Evolutionary conservation across 1,140 invertebrate genomes (phyloP).

Genomic region (Acromyrmex heyeri): DNA sequence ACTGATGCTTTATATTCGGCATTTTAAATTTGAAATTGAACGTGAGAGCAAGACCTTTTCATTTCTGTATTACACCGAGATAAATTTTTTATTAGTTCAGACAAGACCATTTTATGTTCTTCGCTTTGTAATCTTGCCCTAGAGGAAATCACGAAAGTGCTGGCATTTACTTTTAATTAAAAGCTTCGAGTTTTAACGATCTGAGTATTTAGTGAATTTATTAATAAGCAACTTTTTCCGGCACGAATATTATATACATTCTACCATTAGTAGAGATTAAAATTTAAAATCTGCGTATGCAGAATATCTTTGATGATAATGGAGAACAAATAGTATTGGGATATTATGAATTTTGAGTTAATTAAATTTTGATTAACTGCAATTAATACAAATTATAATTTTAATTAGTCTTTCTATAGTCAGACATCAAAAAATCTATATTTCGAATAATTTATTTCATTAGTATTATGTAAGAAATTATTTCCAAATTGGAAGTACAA

Average conservation of each 20-base stretch:
- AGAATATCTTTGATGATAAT: not conserved
- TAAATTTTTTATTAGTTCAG: slow-evolving; percentile 26
- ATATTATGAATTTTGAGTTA: not conserved
- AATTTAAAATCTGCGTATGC: not conserved
- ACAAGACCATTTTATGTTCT: not conserved
- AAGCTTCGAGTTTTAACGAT: slow-evolving; percentile 38
- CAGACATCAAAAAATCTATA: not conserved
- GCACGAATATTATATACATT: not conserved
- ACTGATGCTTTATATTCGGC: not conserved
- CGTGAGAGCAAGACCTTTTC: not conserved
- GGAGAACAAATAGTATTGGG: not conserved
- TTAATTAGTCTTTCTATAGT: not conserved
- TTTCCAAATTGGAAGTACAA: not conserved
- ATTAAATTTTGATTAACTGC: not conserved
- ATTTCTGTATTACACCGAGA: not conserved
- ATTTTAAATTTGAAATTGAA: slow-evolving; percentile 20
- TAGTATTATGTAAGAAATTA: not conserved
- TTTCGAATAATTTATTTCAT: not conserved
- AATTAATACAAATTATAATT: slow-evolving; percentile 13
- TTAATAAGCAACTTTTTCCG: not conserved
- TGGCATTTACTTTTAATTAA: slow-evolving; percentile 45
- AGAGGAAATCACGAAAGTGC: slow-evolving; percentile 1
- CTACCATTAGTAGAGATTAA: slow-evolving; percentile 22
- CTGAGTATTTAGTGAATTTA: slow-evolving; percentile 24
- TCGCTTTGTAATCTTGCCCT: slow-evolving; percentile 10